These are phyloP conservation scores for Lasiommata megera DNA, from an alignment of 2,888 invertebrate species.

Conservation along the genomic window DNA sequence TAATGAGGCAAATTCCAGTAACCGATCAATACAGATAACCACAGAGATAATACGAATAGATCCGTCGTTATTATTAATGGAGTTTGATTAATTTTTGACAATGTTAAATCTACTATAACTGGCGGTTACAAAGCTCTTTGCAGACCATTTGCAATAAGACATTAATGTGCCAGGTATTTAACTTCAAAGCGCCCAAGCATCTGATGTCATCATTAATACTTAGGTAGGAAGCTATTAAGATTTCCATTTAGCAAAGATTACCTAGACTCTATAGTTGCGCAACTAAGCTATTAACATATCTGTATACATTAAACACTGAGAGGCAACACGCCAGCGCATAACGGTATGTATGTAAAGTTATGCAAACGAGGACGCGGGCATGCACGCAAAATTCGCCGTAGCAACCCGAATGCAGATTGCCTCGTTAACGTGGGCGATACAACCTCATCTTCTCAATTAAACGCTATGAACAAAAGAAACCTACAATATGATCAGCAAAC, in stretches of 20 bases:
- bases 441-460: slow-evolving; percentile 31
- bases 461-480: slow-evolving; percentile 13
- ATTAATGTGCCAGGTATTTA: not conserved
- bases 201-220: slow-evolving; percentile 10
- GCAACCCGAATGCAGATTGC: slow-evolving; percentile 55
- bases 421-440: slow-evolving; percentile 49
- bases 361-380: slow-evolving; percentile 57
- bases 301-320: slow-evolving; percentile 40
- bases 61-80: not conserved
- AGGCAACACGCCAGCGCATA: slow-evolving; percentile 56
- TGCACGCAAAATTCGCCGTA: slow-evolving; percentile 58
- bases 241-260: slow-evolving; percentile 24
- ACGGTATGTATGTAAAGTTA: slow-evolving; percentile 68
- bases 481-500: not conserved
- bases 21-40: too few relatives aligned
- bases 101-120: not conserved
- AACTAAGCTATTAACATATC: slow-evolving; percentile 30
- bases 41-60: not conserved
- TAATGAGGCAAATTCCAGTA: too few relatives aligned
- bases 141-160: not conserved
- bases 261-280: slow-evolving; percentile 28
- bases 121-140: not conserved
- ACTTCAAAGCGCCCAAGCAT: not conserved
- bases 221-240: slow-evolving; percentile 21
- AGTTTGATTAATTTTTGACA: not conserved